phyloP scores from a whole-genome alignment of 2,888 invertebrate genomes.

The Blomia tropicalis region DNA sequence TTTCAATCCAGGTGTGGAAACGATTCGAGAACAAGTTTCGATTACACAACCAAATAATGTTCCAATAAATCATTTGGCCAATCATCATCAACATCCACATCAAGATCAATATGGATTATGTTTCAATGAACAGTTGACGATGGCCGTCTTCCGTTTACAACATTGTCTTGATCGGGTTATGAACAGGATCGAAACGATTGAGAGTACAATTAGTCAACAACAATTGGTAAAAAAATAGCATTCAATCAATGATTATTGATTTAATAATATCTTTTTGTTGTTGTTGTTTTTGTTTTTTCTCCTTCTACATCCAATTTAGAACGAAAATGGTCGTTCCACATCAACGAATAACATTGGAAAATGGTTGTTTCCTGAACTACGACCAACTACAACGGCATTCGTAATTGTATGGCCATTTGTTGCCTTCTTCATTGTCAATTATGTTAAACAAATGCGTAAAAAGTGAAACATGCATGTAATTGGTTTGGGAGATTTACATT shows the following conservation, averaged over 20 bases:
- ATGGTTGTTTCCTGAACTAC: constrained; percentile 27
- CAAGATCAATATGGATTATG: no score
- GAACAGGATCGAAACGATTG: constrained; percentile 28
- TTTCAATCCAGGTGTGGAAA: not conserved
- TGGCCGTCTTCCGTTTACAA: constrained; percentile 30
- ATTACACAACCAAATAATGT: not conserved
- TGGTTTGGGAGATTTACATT: no score
- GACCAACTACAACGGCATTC: constrained; percentile 26
- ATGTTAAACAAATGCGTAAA: constrained; percentile 24
- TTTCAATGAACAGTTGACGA: constrained; percentile 29
- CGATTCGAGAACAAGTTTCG: not conserved
- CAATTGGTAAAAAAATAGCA: not conserved
- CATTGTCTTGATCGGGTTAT: constrained; percentile 29
- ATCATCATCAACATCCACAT: not conserved
- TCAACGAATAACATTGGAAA: not conserved
- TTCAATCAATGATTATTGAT: not conserved
- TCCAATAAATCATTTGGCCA: no score
- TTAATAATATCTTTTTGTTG: no score
- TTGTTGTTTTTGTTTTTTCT: no score
- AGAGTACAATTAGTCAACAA: constrained; percentile 22
- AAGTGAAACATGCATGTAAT: no score
- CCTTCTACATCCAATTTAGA: not conserved
- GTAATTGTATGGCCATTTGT: constrained; percentile 29
- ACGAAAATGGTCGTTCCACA: not conserved
- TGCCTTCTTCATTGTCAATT: constrained; percentile 26